Base-by-base conservation (phyloP, 2,888 invertebrate genomes). In the Dascillus cervinus region DNA sequence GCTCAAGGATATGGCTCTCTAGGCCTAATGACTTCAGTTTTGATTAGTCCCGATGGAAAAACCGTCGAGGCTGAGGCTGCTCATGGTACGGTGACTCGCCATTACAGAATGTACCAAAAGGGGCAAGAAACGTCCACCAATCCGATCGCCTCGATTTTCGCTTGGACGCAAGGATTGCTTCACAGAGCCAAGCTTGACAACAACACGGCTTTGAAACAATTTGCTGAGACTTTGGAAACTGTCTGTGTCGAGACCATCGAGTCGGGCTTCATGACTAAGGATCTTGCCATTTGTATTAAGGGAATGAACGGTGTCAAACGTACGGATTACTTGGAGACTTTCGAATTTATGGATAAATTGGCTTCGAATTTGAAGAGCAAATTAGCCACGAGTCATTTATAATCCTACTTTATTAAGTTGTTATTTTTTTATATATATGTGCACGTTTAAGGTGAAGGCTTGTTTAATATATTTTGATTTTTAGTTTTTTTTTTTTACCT, bases 61-160 rank as follows among this genome's bases (percentile, higher is more conserved):
- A 98, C 97, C 1, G 87, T 97, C 1, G 97, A 97, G 65, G 84
- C 96, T 1, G 97, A 98, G 69, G 97, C 97, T 8, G 97, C 97
- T 36, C 97, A 98, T 61, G 97, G 97, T 22, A 97, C 97, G 0
- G 95, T 86, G 1, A 95, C 94, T 0, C 76, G 94, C 35, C 94
- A 95, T 62, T 95, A 78, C 65, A 75, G 89, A 29, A 76, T 82
- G 68, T 77, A 95, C 69, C 80, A 88, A 69, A 77, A 94, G 74
- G 96, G 96, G 43, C 87, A 95, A 64, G 96, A 96, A 68, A 98
- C 98, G 0, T 96, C 96, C 14, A 98, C 97, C 27, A 98, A 98
- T 66, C 92, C 97, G 0, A 96, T 98, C 56, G 97, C 97, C 11
- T 97, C 96, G 1, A 97, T 98, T 56, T 98, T 95, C 66, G 98